These are phyloP conservation scores for Ephestia elutella DNA, from an alignment of 1,140 invertebrate genomes.

Conservation along the genomic window DNA sequence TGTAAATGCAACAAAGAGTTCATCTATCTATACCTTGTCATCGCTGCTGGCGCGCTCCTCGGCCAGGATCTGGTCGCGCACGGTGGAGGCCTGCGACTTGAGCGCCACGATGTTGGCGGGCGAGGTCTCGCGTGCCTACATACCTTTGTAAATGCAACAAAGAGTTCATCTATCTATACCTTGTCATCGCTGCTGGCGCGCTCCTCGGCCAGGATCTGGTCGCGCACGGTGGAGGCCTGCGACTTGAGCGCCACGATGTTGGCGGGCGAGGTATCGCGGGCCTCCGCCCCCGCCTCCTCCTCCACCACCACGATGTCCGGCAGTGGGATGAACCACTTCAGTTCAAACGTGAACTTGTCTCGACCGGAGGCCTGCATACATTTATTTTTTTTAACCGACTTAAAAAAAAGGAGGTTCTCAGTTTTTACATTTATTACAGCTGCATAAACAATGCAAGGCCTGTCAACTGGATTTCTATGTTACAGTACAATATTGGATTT, in stretches of 20 bases:
- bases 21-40: slow-evolving; percentile 76
- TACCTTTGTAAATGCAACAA: too few species aligned
- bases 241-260: slow-evolving; percentile 90
- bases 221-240: slow-evolving; percentile 88
- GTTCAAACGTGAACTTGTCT: slow-evolving; percentile 92
- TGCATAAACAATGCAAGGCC: too few species aligned
- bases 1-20: too few species aligned
- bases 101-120: slow-evolving; percentile 88
- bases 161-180: too few species aligned
- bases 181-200: slow-evolving; percentile 30
- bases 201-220: slow-evolving; percentile 84
- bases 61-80: slow-evolving; percentile 87
- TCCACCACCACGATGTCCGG: slow-evolving; percentile 84
- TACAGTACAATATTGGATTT: too few species aligned
- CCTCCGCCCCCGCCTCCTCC: slow-evolving; percentile 79
- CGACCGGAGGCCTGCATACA: slow-evolving; percentile 80
- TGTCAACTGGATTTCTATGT: too few species aligned
- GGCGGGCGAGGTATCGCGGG: slow-evolving; percentile 82
- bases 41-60: slow-evolving; percentile 82
- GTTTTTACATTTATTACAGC: too few species aligned
- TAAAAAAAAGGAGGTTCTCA: too few species aligned
- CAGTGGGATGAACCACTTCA: slow-evolving; percentile 94
- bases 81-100: slow-evolving; percentile 89
- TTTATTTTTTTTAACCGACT: background rate
- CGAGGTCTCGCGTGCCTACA: slow-evolving; percentile 80